phyloP scores from a whole-genome alignment of 2,113 vertebrate species.

The Platichthys flesus region DNA sequence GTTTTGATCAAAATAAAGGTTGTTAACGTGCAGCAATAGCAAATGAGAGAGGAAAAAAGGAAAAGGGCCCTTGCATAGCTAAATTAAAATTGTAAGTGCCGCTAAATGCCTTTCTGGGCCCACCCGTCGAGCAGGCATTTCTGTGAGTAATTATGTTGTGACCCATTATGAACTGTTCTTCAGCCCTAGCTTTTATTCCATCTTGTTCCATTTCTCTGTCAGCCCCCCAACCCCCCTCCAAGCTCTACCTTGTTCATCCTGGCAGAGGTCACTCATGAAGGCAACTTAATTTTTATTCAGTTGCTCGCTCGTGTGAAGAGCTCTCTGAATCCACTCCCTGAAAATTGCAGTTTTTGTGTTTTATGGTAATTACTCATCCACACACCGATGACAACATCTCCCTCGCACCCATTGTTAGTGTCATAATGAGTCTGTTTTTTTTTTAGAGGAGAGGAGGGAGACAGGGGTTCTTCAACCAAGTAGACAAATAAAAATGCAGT shows the following conservation, averaged over 20 bases:
- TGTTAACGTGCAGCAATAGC: conserved; percentile 59
- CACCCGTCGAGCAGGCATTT: conserved; percentile 66
- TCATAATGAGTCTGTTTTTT: conserved; percentile 36
- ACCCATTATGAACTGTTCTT: conserved; percentile 57
- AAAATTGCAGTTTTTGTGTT: conserved; percentile 56
- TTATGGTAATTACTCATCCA: conserved; percentile 60
- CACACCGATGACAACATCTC: conserved; percentile 47
- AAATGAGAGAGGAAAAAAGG: conserved; percentile 37
- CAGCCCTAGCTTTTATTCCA: conserved; percentile 54
- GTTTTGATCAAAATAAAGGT: conserved; percentile 70
- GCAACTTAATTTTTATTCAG: conserved; percentile 69
- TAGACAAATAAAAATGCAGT: not conserved
- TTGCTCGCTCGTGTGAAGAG: conserved; percentile 63
- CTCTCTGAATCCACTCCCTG: conserved; percentile 56
- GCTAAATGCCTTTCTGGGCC: conserved; percentile 66
- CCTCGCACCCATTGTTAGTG: conserved; percentile 27
- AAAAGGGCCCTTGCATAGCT: conserved; percentile 55
- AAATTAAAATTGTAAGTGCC: conserved; percentile 62
- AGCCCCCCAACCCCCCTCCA: not conserved
- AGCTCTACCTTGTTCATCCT: conserved; percentile 31
- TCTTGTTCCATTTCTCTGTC: conserved; percentile 32
- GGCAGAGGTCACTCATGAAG: conserved; percentile 64
- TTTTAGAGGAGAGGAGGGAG: conserved; percentile 16
- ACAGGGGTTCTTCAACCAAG: conserved; percentile 18
- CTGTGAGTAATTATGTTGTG: conserved; percentile 68